Evolutionary conservation across 2,113 vertebrate genomes (phyloP).

Genomic region (Notarius quadriscutis): DNA sequence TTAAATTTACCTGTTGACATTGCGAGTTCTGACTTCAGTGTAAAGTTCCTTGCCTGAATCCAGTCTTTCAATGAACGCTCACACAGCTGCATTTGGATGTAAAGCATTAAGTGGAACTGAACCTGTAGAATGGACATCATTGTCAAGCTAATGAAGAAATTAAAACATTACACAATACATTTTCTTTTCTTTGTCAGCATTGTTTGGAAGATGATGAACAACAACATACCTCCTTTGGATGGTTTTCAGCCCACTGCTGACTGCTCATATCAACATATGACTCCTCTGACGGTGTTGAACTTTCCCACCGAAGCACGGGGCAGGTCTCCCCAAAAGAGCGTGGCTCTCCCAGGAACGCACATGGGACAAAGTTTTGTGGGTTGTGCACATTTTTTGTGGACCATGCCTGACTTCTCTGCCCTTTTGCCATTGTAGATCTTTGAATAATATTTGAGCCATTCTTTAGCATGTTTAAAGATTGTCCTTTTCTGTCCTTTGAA

Average conservation of each 20-base stretch:
- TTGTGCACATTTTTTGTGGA: conserved; percentile 63
- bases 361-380: conserved; percentile 72
- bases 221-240: conserved; percentile 62
- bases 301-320: conserved; percentile 62
- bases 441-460: not conserved
- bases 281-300: conserved; percentile 60
- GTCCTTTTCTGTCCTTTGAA: conserved; percentile 49
- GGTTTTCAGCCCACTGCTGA: conserved; percentile 59
- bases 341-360: conserved; percentile 70
- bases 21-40: conserved; percentile 52
- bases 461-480: conserved; percentile 18
- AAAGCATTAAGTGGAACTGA: conserved; percentile 89
- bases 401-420: conserved; percentile 53
- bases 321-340: conserved; percentile 51
- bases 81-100: conserved; percentile 98
- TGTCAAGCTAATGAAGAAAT: conserved; percentile 6
- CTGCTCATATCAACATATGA: conserved; percentile 57
- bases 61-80: conserved; percentile 91
- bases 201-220: not conserved
- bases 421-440: conserved; percentile 39
- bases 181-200: not conserved
- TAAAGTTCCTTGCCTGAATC: conserved; percentile 82
- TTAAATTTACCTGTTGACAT: conserved; percentile 57
- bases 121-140: conserved; percentile 68
- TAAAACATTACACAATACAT: not conserved